Base-by-base conservation (phyloP, 2,113 vertebrate species). In the Scolopax mira region DNA sequence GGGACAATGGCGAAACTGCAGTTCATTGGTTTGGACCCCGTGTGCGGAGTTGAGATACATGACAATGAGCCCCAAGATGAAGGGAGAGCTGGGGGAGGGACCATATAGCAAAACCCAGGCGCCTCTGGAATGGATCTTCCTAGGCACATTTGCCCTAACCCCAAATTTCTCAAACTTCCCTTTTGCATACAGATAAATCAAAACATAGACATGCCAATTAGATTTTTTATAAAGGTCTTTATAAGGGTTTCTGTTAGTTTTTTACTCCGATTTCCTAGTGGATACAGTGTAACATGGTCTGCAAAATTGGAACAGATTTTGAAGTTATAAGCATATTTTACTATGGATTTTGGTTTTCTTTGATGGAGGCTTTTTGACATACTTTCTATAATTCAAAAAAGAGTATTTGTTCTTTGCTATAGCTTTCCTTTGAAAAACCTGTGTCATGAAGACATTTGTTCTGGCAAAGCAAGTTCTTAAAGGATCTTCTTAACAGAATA, bases 51-150 rank as follows among this genome's bases (percentile, higher is more conserved):
- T 69, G 73, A 96, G 88, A 92, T 95, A 93, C 66, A 96, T 94
- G 88, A 95, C 88, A 97, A 97, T 96, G 89, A 97, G 94, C 61
- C 85, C 62, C 22, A 64, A 54, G 83, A 92, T 81, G 90, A 94
- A 94, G 93, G 51, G 65, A 81, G 41, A 4, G 5, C 33, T 54
- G 70, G 61, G 83, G 83, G 85, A 93, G 92, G 61, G 61, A 75
- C 52, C 28, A 18, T 1, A 2, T 0, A 81, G 66, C 46, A 95
- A 94, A 92, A 82, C n/a, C 48, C 79, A 57, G 41, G 19, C 37
- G 14, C 79, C 37, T 87, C 80, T 86, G 42, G 22, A 94, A 41
- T 86, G 61, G 69, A 58, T 79, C 75, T 92, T 90, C 39, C 65
- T 18, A 14, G 39, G 18, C 39, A 55, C 3, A 0, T 81, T 67